phyloP scores from a whole-genome alignment of 2,797 vertebrate species.

The Sebastiscus albofasciatus region DNA sequence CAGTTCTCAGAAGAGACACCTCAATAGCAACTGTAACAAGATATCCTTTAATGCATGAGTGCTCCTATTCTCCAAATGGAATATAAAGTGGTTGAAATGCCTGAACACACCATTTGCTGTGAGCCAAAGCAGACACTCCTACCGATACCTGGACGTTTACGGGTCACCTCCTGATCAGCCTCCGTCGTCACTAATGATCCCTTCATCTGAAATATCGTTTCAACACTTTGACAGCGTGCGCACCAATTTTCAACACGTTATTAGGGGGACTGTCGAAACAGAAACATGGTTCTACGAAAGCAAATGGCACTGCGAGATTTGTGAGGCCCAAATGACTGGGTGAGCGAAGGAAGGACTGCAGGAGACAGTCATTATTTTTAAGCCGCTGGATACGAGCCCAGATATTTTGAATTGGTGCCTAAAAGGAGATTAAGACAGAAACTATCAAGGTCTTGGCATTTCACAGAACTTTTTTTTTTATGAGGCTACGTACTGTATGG shows the following conservation, averaged over 20 bases:
- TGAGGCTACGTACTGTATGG: slow-evolving; percentile 7
- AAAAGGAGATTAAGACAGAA: slow-evolving; percentile 61
- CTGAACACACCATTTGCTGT: slow-evolving; percentile 71
- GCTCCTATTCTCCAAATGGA: slow-evolving; percentile 78
- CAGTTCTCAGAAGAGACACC: slow-evolving; percentile 65
- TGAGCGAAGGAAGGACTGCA: slow-evolving; percentile 49
- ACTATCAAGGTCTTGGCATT: slow-evolving; percentile 65
- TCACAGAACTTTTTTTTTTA: slow-evolving; percentile 50
- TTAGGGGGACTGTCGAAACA: slow-evolving; percentile 53
- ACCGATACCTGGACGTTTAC: slow-evolving; percentile 65
- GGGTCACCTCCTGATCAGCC: slow-evolving; percentile 73
- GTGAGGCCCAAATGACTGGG: slow-evolving; percentile 50
- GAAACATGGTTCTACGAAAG: slow-evolving; percentile 41
- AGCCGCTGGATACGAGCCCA: slow-evolving; percentile 55
- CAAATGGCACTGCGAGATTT: slow-evolving; percentile 49
- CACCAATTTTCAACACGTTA: slow-evolving; percentile 65
- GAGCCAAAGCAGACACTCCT: slow-evolving; percentile 60
- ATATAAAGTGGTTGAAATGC: slow-evolving; percentile 78
- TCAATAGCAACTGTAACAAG: slow-evolving; percentile 69
- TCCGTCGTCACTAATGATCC: slow-evolving; percentile 71
- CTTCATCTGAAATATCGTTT: slow-evolving; percentile 68
- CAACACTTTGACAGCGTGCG: slow-evolving; percentile 62
- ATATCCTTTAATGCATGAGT: slow-evolving; percentile 78
- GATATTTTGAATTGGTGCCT: slow-evolving; percentile 62
- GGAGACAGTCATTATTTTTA: slow-evolving; percentile 64